Base-by-base conservation (phyloP, 2,113 vertebrate species). In the Entomyzon cyanotis region DNA sequence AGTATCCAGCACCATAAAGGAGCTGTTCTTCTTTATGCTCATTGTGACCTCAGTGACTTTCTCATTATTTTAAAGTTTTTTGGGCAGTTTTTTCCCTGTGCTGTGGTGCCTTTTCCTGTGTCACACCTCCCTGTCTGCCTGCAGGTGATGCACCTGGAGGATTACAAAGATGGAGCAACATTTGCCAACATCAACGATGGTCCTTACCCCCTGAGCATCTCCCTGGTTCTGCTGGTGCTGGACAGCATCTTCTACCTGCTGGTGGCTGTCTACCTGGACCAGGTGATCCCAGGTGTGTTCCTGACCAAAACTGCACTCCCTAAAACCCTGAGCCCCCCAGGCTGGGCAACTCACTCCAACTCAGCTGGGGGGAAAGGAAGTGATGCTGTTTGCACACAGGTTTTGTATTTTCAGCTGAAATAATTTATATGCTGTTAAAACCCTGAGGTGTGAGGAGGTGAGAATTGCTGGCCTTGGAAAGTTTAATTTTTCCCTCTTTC, bases 141-240 rank as follows among this genome's bases (percentile, higher is more conserved):
- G 56, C 94, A 99, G 99, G 99, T 99, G 84, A 99, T 99, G 97
- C 98, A 99, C 59, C 98, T 99, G 84, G 99, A 99, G 97, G 99
- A 99, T 28, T 98, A 98, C 65, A 98, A 98, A 41, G 98, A 98
- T 28, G 99, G 99, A 3, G 99, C 99, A 11, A 97, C 98, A 1
- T 98, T 99, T 82, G 98, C 98, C n/a, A 99, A 98, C 46, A 93
- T 99, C 78, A 95, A 95, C 25, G 97, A 95, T 7, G 99, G 99
- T 12, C 99, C 99, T 37, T 99, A 99, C 89, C 98, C 99, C 0
- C 98, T 99, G 2, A 98, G 99, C 4, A 98, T 99, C 42, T 98
- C 99, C 13, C 76, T 99, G 30, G 12, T 98, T 47, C 98, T 99
- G 74, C 75, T 99, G 74, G 93, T 97, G 12, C 79, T 99, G 84